phyloP scores from a whole-genome alignment of 1,140 invertebrate species.

The Calycopis cecrops region DNA sequence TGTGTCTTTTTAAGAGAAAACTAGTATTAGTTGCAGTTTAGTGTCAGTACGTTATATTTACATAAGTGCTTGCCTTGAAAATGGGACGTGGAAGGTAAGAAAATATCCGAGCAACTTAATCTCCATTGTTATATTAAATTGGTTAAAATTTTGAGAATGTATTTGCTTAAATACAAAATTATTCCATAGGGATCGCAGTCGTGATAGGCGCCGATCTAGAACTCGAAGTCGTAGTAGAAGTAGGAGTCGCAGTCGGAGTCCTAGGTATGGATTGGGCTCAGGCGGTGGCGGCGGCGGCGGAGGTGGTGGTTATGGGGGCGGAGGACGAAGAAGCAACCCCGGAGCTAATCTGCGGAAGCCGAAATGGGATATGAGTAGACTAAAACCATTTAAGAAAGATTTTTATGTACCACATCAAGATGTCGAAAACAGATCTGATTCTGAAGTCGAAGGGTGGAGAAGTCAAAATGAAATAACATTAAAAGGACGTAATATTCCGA shows the following conservation, averaged over 20 bases:
- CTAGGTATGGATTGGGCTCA: constrained; percentile 54
- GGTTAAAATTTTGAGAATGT: not conserved
- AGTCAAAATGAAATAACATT: constrained; percentile 87
- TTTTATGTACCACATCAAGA: constrained; percentile 90
- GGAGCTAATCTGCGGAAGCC: constrained; percentile 79
- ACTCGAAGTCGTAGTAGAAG: constrained; percentile 52
- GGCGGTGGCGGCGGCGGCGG: constrained; percentile 59
- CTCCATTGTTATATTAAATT: constrained; percentile 2
- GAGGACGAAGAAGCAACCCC: constrained; percentile 74
- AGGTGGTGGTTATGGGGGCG: constrained; percentile 74
- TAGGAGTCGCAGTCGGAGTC: constrained; percentile 62
- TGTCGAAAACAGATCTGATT: constrained; percentile 81
- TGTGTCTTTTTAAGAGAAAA: too few species aligned
- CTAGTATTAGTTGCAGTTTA: too few species aligned
- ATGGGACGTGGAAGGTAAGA: constrained; percentile 65
- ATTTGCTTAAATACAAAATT: constrained; percentile 11
- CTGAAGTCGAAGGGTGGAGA: constrained; percentile 85
- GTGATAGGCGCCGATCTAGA: constrained; percentile 61
- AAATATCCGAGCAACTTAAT: constrained; percentile 15
- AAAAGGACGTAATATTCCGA: constrained; percentile 85
- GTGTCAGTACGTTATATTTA: too few species aligned
- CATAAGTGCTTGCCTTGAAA: constrained; percentile 3
- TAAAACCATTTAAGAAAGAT: constrained; percentile 94
- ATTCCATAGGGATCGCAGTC: constrained; percentile 52
- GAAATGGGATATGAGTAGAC: constrained; percentile 84